Conservation (phyloP, 2,113 vertebrate genomes). For the Chaenocephalus aceratus region DNA sequence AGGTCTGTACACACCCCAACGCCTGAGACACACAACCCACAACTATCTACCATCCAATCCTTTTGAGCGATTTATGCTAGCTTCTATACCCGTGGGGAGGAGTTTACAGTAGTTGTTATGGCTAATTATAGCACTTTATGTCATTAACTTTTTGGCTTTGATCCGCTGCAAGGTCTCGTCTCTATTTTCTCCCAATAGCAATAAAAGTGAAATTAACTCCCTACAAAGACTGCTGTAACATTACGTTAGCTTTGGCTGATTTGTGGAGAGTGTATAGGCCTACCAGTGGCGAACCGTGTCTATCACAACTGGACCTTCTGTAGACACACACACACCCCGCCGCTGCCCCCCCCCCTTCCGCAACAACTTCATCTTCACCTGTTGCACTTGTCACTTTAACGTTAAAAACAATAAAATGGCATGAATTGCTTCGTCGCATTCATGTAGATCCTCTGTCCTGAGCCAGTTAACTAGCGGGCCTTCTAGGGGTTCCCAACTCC, state of each 20-base stretch:
- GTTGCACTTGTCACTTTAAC: too few relatives aligned
- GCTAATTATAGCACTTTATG: background rate
- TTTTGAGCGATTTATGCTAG: background rate
- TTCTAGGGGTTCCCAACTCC: too few relatives aligned
- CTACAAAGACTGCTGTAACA: background rate
- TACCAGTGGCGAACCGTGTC: too few relatives aligned
- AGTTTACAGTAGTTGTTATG: conserved; percentile 24
- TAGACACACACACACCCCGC: too few relatives aligned
- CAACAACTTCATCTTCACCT: too few relatives aligned
- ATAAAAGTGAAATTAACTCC: conserved; percentile 31
- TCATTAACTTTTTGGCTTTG: conserved; percentile 37
- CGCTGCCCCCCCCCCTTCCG: too few relatives aligned
- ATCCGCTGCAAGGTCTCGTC: conserved; percentile 10
- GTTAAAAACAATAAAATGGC: too few relatives aligned
- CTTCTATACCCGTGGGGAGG: conserved; percentile 1
- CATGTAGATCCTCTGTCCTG: too few relatives aligned
- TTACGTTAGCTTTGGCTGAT: conserved; percentile 17
- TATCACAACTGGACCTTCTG: too few relatives aligned
- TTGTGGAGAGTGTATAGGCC: background rate
- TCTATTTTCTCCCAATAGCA: background rate
- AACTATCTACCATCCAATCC: conserved; percentile 19
- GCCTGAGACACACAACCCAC: conserved; percentile 10
- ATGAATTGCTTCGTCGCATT: too few relatives aligned
- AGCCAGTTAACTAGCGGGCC: too few relatives aligned
- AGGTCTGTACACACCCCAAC: conserved; percentile 12